phyloP scores from a whole-genome alignment of 2,113 vertebrate species.

The Candoia aspera region DNA sequence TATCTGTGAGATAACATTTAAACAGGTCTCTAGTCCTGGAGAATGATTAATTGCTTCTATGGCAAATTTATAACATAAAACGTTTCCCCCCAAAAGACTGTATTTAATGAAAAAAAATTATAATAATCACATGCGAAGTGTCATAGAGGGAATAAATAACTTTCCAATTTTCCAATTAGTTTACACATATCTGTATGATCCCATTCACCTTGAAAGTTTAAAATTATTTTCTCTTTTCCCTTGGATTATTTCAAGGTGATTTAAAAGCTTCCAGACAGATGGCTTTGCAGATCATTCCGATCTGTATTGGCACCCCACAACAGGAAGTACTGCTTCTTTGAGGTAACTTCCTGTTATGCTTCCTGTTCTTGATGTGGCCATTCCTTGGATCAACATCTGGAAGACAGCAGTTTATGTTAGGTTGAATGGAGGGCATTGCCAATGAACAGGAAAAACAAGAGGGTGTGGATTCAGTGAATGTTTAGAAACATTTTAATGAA shows the following conservation, averaged over 20 bases:
- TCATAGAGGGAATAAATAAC: not conserved
- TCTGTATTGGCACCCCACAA: not conserved
- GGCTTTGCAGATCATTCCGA: not conserved
- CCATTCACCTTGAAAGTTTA: not conserved
- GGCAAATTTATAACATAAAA: not conserved
- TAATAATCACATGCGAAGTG: not conserved
- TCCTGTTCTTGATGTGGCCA: not conserved
- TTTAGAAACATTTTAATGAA: conserved; percentile 5
- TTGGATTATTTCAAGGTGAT: not conserved
- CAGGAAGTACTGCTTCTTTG: conserved; percentile 10
- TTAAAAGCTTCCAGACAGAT: not conserved
- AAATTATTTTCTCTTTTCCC: not conserved
- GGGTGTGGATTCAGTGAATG: not conserved
- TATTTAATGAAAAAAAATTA: not conserved
- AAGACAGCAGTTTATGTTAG: conserved; percentile 1
- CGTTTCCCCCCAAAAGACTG: not conserved
- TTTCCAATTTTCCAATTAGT: not conserved
- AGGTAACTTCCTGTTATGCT: conserved; percentile 8
- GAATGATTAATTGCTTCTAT: not conserved
- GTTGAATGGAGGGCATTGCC: not conserved
- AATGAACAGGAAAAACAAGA: conserved; percentile 13
- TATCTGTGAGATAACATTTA: conserved; percentile 18
- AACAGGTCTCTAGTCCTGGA: not conserved
- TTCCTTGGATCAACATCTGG: conserved; percentile 12
- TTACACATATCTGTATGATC: not conserved